These are phyloP conservation scores for Ctenodactylus gundi DNA, from an alignment of 2,113 vertebrate species.

Conservation along the genomic window DNA sequence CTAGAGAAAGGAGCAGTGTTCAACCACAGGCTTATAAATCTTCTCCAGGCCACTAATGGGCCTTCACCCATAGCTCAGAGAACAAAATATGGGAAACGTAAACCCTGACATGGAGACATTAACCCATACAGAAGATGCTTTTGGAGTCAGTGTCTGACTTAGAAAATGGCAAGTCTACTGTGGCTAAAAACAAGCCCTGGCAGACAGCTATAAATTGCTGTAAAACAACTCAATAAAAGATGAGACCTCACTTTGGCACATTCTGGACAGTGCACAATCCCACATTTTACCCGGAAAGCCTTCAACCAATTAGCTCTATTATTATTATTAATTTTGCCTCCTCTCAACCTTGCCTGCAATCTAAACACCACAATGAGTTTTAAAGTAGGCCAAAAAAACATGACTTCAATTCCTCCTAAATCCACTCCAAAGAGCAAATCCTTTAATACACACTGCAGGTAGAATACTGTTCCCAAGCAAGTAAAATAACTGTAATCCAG, in stretches of 20 bases:
- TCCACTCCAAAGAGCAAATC: constrained; percentile 52
- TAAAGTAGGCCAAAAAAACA: constrained; percentile 19
- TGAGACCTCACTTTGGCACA: not conserved
- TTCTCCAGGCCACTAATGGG: constrained; percentile 21
- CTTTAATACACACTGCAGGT: constrained; percentile 32
- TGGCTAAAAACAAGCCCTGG: not conserved
- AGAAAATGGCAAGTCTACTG: not conserved
- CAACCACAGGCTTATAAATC: not conserved
- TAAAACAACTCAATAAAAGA: not conserved
- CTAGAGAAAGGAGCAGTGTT: not conserved
- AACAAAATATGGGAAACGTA: not conserved
- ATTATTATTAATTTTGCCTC: not conserved
- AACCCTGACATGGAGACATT: not conserved
- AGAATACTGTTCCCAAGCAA: constrained; percentile 17
- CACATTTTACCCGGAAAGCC: not conserved
- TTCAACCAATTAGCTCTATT: not conserved
- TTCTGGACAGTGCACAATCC: not conserved
- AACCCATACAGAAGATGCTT: not conserved
- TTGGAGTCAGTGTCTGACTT: not conserved
- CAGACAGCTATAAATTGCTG: not conserved
- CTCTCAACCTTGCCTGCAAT: constrained; percentile 12
- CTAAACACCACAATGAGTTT: constrained; percentile 24
- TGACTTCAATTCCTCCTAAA: constrained; percentile 42
- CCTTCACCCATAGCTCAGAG: not conserved
- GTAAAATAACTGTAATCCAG: constrained; percentile 34